Evolutionary conservation across 2,113 vertebrate species (phyloP).

Genomic region (Callithrix jacchus): DNA sequence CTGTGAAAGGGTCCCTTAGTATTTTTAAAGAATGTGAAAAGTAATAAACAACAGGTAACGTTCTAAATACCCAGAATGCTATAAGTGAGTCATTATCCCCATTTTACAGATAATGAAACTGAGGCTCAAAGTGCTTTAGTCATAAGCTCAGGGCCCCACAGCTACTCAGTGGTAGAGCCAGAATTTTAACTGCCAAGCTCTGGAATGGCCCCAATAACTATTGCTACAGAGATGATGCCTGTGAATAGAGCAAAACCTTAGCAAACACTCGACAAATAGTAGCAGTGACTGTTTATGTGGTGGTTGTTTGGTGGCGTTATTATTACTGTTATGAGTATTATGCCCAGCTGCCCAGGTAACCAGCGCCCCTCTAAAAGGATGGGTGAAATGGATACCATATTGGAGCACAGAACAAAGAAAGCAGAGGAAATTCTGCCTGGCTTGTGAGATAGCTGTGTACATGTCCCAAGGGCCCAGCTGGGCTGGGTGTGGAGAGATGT

Average conservation of each 20-base stretch:
- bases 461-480: background rate
- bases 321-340: fast-evolving
- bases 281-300: background rate
- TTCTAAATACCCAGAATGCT: background rate
- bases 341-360: background rate
- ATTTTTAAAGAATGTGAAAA: background rate
- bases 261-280: background rate
- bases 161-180: background rate
- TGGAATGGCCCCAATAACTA: fast-evolving
- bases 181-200: background rate
- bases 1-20: background rate
- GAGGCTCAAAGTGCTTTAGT: background rate
- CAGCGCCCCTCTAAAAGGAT: fast-evolving
- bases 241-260: background rate
- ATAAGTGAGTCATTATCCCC: background rate
- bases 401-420: conserved; percentile 3
- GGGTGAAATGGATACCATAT: background rate
- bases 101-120: background rate
- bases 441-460: background rate
- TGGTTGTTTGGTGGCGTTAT: background rate
- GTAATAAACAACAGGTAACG: background rate
- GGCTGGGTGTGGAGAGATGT: fast-evolving
- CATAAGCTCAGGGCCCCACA: background rate
- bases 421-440: background rate
- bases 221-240: background rate